Conservation (phyloP, 64 coral and sea anemone species). For the Dendronephthya gigantea region DNA sequence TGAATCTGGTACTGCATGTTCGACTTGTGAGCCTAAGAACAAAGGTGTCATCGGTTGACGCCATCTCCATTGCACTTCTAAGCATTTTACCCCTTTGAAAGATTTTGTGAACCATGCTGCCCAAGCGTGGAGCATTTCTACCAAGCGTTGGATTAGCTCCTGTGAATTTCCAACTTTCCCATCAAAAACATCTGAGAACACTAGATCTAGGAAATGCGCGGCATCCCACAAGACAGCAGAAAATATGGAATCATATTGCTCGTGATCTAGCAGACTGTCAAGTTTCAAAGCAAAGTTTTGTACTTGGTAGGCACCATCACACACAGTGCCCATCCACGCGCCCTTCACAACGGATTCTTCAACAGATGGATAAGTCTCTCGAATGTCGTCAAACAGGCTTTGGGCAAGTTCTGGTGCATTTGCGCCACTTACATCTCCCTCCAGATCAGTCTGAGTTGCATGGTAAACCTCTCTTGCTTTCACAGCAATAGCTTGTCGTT, state of each 20-base stretch:
- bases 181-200: neutral
- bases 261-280: neutral
- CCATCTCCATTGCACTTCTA: neutral
- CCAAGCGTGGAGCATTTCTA: neutral
- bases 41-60: neutral
- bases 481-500: constrained; percentile 3
- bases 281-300: neutral
- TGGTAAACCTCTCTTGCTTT: constrained; percentile 1
- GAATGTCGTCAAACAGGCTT: neutral
- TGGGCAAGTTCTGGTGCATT: neutral
- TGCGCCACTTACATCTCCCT: neutral
- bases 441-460: neutral
- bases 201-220: neutral
- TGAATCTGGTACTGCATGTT: neutral
- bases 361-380: neutral
- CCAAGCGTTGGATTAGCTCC: neutral
- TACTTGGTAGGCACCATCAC: neutral
- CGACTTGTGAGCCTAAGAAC: neutral
- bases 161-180: constrained; percentile 3
- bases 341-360: neutral
- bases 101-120: neutral
- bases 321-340: constrained; percentile 1
- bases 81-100: constrained; percentile 11
- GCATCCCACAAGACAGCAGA: constrained; percentile 1
- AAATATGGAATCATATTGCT: neutral